phyloP scores from a whole-genome alignment of 2,113 vertebrate genomes.

The Synchiropus splendidus region DNA sequence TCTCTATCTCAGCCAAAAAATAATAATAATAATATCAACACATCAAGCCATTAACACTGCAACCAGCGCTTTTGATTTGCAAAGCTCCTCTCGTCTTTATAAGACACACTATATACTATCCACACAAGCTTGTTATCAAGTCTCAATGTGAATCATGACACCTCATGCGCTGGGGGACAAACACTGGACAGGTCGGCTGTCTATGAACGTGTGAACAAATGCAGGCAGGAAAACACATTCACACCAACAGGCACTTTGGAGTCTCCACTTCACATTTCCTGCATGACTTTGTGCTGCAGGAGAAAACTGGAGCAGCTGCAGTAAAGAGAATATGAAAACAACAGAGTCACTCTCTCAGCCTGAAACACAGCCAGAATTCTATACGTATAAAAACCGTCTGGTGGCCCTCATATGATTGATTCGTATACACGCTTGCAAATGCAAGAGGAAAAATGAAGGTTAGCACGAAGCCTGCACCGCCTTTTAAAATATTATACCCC shows the following conservation, averaged over 20 bases:
- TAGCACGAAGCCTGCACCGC: slow-evolving; percentile 14
- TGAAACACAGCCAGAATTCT: no score
- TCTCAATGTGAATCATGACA: not conserved
- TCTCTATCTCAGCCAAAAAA: no score
- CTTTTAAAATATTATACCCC: slow-evolving; percentile 28
- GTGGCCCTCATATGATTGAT: no score
- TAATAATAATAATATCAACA: no score
- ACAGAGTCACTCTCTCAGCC: not conserved
- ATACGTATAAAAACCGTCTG: no score
- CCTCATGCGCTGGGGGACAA: slow-evolving; percentile 23
- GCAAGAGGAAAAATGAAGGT: slow-evolving; percentile 10
- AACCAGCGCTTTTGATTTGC: no score
- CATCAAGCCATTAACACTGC: no score
- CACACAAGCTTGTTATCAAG: slow-evolving; percentile 6
- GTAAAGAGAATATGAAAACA: not conserved
- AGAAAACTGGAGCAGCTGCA: slow-evolving; percentile 3
- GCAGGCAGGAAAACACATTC: slow-evolving; percentile 26
- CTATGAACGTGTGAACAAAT: slow-evolving; percentile 22
- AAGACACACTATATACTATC: no score
- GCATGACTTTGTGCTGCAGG: slow-evolving; percentile 7
- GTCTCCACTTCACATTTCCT: slow-evolving; percentile 19
- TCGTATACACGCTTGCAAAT: no score
- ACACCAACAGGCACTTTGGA: slow-evolving; percentile 27
- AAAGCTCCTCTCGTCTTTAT: no score
- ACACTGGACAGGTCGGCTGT: slow-evolving; percentile 7